Evolutionary conservation across 2,113 vertebrate genomes (phyloP), one percentile per base, ranked within the genome.

Genomic region (Camelus bactrianus): DNA sequence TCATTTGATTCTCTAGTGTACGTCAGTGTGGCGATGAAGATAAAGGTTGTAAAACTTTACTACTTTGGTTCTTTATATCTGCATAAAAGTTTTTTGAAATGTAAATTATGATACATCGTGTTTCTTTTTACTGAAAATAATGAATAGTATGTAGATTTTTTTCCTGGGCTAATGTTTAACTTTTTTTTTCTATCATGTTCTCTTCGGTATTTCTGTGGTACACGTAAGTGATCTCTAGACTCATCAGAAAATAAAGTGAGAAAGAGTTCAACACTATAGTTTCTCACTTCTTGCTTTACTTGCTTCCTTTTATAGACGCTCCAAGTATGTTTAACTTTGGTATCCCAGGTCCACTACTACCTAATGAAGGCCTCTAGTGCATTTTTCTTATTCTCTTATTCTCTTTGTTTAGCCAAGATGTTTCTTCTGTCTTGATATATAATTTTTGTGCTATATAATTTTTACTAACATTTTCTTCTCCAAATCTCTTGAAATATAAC

Each of bases 61-160:
- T 50, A 46, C 22, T 81, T 92, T 89, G 52, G 77, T 48, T 87
- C 50, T 95, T 95, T 88, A 52, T 89, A 48, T 20, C 54, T 81
- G 15, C 38, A 72, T 60, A 48, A 79, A 46, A n/a, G 2, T 76
- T 38, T 79, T 77, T 89, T 70, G 35, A 65, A 20, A 70, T 65
- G 20, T 52, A 86, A 86, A 82, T 95, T 64, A 38, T 50, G 48
- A n/a, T 56, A n/a, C 35, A 73, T 73, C 32, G 8, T 62, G 19
- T 73, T 90, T 94, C 60, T 58, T 91, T 96, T 73, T 89, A 54
- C 26, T 94, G 76, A 52, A 64, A 73, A 10, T 52, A 35, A 54
- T 65, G 19, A 67, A 28, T 83, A 58, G 24, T 28, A 32, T 60
- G 35, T 76, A 67, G 50, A 30, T 35, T 84, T 93, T 85, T 65